Percentiles rank a stretch among this genome's conserved stretches.
phyloP scores from a whole-genome alignment of 2,113 vertebrate genomes.

The Nerophis ophidion region DNA sequence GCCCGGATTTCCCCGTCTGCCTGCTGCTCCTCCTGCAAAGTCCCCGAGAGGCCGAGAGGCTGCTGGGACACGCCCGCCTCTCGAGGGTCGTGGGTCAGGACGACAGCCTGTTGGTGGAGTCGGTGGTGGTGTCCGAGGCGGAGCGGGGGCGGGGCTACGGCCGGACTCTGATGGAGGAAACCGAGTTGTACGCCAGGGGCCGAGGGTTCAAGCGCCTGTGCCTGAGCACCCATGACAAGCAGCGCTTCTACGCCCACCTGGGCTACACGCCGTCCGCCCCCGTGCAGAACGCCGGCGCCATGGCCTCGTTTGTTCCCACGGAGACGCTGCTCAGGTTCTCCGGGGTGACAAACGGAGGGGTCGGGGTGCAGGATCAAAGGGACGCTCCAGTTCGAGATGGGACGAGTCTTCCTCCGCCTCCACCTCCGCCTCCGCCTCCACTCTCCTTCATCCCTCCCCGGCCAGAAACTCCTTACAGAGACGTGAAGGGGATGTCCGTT shows the following conservation, averaged over 20 bases:
- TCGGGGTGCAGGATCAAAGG: background rate
- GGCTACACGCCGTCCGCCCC: constrained; percentile 80
- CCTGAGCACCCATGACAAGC: constrained; percentile 90
- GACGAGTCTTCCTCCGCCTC: constrained; percentile 4
- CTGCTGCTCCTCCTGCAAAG: constrained; percentile 79
- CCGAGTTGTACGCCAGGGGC: constrained; percentile 75
- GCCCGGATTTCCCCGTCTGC: constrained; percentile 80
- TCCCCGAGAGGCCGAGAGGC: constrained; percentile 16
- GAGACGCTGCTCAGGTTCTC: constrained; percentile 74
- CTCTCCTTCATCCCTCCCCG: constrained; percentile 1
- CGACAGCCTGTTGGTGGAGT: constrained; percentile 83
- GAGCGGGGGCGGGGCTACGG: constrained; percentile 85
- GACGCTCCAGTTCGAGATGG: background rate
- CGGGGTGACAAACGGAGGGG: constrained; percentile 13
- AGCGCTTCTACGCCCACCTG: constrained; percentile 87
- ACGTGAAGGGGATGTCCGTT: constrained; percentile 79
- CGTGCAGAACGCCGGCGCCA: constrained; percentile 79
- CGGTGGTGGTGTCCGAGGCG: constrained; percentile 79
- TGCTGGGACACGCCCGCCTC: constrained; percentile 85
- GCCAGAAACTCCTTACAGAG: constrained; percentile 74
- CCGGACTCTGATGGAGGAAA: constrained; percentile 82
- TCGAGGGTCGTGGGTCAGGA: constrained; percentile 74
- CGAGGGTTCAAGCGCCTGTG: constrained; percentile 76
- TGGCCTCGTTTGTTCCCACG: constrained; percentile 70
- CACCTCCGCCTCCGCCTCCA: constrained; percentile 5